A percentile compares a stretch with the other conserved stretches of the same genome.
Evolutionary conservation across 2,113 vertebrate genomes (phyloP).

Genomic region (Macrotus californicus): DNA sequence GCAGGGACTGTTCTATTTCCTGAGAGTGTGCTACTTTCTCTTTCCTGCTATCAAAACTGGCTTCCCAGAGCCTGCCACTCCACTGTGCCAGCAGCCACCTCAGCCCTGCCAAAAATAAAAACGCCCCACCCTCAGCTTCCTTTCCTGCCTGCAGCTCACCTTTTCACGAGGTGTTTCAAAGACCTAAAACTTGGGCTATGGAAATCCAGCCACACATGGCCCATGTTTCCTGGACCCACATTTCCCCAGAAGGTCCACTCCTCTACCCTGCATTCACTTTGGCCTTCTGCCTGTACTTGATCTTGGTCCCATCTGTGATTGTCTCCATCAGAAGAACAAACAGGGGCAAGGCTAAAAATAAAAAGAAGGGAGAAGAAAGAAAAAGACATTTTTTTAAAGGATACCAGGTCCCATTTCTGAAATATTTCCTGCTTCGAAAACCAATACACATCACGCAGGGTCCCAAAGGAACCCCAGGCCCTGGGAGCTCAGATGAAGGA

Average conservation of each 20-base stretch:
- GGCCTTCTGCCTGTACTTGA: background rate
- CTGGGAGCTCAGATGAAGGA: background rate
- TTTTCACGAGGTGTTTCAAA: background rate
- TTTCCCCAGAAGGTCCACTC: background rate
- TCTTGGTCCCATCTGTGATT: background rate
- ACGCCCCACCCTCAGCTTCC: background rate
- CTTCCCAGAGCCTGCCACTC: background rate
- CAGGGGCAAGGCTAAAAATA: background rate
- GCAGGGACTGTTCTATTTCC: background rate
- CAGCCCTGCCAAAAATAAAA: background rate
- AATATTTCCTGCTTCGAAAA: background rate
- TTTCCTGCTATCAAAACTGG: background rate
- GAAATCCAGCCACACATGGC: background rate
- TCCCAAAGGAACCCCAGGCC: background rate
- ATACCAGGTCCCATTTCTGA: background rate
- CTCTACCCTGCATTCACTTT: background rate
- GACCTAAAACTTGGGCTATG: background rate
- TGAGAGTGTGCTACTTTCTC: background rate
- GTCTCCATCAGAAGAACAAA: conserved; percentile 6
- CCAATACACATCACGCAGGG: background rate
- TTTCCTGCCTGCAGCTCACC: background rate
- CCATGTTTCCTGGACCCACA: background rate
- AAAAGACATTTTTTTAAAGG: background rate
- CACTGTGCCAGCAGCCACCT: background rate
- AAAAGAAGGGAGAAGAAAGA: background rate